Evolutionary conservation across 2,797 vertebrate species (phyloP), one percentile per base, ranked within the genome.

Genomic region (Allobates femoralis): DNA sequence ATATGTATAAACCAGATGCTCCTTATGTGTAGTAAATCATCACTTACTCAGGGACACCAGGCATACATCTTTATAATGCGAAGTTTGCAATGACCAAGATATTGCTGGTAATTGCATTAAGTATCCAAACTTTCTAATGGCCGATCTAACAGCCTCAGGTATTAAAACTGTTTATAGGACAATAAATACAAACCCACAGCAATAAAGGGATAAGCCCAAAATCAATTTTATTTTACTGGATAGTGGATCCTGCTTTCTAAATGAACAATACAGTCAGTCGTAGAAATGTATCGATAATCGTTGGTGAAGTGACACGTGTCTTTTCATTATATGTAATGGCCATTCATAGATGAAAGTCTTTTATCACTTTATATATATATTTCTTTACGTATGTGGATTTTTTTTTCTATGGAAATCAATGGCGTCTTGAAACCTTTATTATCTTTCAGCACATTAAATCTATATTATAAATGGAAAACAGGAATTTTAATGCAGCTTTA

Each of bases 151-250:
- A 78, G 53, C 69, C 26, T 78, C 50, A 46, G 32, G 21, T 69
- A 34, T 60, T 16, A 78, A 78, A 69, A 64, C 26, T 60, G 30
- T 83, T 87, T 75, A 78, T 73, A 28, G 80, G 23, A 74, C 32
- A 83, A 79, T 87, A 83, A 83, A 82, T 66, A 77, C n/a, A 53
- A 51, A 76, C 16, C 53, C 21, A 18, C 18, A 34, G 19, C 71
- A 41, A 28, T 66, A 76, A 79, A 8, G 53, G 14, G 30, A 79
- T 37, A 79, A 53, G 7, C 77, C 58, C 66, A 66, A 86, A 76
- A 81, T 86, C 69, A 86, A 86, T 82, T 11, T n/a, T 56, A 37
- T 81, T 28, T 81, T 34, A 79, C 78, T 56, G n/a, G 77, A 62
- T 64, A 37, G 67, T 56, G n/a, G 77, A 62, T 64, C n/a, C 50